These are phyloP conservation scores for Hypomesus transpacificus DNA, from an alignment of 2,113 vertebrate genomes.

Conservation along the genomic window DNA sequence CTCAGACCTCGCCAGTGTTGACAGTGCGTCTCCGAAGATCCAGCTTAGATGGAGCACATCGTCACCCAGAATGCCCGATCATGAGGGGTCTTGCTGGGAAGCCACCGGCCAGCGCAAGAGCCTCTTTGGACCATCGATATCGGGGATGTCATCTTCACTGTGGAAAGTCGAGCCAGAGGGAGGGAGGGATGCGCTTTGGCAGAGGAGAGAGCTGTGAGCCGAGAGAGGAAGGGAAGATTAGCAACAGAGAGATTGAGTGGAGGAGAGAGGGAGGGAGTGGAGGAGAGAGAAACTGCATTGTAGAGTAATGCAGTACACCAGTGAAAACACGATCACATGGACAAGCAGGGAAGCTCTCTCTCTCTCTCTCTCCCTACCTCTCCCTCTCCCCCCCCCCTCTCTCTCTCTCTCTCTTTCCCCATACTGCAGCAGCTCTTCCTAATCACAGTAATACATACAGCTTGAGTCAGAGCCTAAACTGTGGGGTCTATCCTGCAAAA, in stretches of 20 bases:
- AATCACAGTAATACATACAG: slow-evolving; percentile 83
- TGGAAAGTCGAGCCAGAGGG: slow-evolving; percentile 75
- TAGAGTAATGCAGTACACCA: slow-evolving; percentile 66
- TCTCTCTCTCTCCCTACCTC: slow-evolving; percentile 46
- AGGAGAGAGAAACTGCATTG: slow-evolving; percentile 52
- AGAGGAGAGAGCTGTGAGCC: slow-evolving; percentile 45
- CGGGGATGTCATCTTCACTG: slow-evolving; percentile 90
- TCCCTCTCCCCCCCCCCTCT: slow-evolving; percentile 35
- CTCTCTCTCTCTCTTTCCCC: slow-evolving; percentile 44
- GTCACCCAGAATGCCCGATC: slow-evolving; percentile 78
- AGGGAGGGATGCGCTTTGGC: slow-evolving; percentile 35
- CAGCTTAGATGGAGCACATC: slow-evolving; percentile 86
- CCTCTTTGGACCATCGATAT: slow-evolving; percentile 90
- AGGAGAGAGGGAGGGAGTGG: slow-evolving; percentile 44
- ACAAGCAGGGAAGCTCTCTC: slow-evolving; percentile 46
- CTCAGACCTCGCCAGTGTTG: slow-evolving; percentile 77
- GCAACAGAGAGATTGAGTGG: slow-evolving; percentile 40
- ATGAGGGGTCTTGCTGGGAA: slow-evolving; percentile 82
- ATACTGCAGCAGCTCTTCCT: slow-evolving; percentile 84
- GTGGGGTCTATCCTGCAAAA: slow-evolving; percentile 24
- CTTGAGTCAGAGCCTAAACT: slow-evolving; percentile 77
- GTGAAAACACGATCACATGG: slow-evolving; percentile 42
- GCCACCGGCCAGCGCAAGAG: slow-evolving; percentile 80
- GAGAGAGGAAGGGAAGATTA: slow-evolving; percentile 44
- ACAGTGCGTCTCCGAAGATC: slow-evolving; percentile 76